Evolutionary conservation across 2,888 invertebrate species (phyloP).

Genomic region (Sesia apiformis): DNA sequence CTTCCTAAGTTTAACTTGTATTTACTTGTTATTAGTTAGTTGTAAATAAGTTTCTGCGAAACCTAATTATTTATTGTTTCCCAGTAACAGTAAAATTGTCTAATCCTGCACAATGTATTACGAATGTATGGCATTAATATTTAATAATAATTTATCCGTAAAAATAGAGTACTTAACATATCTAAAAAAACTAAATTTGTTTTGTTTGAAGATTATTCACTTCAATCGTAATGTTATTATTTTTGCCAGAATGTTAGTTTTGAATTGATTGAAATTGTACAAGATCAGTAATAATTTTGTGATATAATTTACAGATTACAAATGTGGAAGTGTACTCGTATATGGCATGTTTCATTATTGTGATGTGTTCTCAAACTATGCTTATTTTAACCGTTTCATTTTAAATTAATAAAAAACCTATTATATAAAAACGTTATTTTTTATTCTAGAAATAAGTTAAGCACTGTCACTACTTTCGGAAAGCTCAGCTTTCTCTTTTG

Average conservation of each 20-base stretch:
- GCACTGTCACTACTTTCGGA: conserved; percentile 79
- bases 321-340: conserved; percentile 17
- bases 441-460: conserved; percentile 29
- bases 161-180: conserved; percentile 10
- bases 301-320: conserved; percentile 1
- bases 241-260: too few species aligned
- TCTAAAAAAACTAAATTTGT: conserved; percentile 1
- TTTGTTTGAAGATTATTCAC: background rate
- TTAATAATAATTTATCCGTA: background rate
- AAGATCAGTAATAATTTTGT: conserved; percentile 1
- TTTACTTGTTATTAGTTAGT: conserved; percentile 17
- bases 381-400: conserved; percentile 37
- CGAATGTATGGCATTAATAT: background rate
- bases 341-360: conserved; percentile 26
- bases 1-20: background rate
- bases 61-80: conserved; percentile 10
- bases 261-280: too few species aligned
- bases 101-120: background rate
- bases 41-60: conserved; percentile 26
- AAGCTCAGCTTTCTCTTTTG: conserved; percentile 77
- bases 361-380: conserved; percentile 27
- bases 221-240: conserved; percentile 4
- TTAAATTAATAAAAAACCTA: conserved; percentile 63
- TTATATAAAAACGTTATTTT: conserved; percentile 41
- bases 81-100: background rate